These are phyloP conservation scores for Eulemur albifrons DNA, from an alignment of 2,797 vertebrate genomes.

Conservation along the genomic window DNA sequence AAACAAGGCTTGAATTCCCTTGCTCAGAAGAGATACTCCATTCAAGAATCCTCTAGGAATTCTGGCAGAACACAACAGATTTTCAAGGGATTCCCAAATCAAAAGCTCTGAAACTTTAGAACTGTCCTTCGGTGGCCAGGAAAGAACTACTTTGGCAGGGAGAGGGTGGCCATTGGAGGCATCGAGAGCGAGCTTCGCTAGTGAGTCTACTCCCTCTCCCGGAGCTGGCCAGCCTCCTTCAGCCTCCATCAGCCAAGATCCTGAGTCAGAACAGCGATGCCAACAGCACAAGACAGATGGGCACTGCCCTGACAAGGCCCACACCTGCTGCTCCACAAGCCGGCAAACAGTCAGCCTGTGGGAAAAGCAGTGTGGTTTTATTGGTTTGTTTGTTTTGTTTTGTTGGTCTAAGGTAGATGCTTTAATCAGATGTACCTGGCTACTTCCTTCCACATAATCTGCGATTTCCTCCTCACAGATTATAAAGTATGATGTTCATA, in stretches of 20 bases:
- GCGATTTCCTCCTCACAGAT: neutral
- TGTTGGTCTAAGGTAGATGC: neutral
- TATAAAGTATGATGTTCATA: neutral
- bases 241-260: conserved; percentile 41
- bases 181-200: neutral
- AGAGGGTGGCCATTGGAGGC: neutral
- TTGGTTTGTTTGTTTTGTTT: neutral
- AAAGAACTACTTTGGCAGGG: conserved; percentile 50
- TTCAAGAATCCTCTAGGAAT: conserved; percentile 63
- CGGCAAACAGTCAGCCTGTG: neutral
- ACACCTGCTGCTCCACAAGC: neutral
- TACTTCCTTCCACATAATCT: neutral
- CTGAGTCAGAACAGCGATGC: neutral
- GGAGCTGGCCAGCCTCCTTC: conserved; percentile 27
- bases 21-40: neutral
- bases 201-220: neutral
- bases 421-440: neutral
- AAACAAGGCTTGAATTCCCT: conserved; percentile 36
- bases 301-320: neutral
- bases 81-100: conserved; percentile 43
- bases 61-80: conserved; percentile 48
- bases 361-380: neutral
- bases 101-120: conserved; percentile 59
- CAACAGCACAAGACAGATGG: conserved; percentile 52
- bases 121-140: conserved; percentile 30